Conservation (phyloP, 1,140 invertebrate species). For the Homalodisca vitripennis region DNA sequence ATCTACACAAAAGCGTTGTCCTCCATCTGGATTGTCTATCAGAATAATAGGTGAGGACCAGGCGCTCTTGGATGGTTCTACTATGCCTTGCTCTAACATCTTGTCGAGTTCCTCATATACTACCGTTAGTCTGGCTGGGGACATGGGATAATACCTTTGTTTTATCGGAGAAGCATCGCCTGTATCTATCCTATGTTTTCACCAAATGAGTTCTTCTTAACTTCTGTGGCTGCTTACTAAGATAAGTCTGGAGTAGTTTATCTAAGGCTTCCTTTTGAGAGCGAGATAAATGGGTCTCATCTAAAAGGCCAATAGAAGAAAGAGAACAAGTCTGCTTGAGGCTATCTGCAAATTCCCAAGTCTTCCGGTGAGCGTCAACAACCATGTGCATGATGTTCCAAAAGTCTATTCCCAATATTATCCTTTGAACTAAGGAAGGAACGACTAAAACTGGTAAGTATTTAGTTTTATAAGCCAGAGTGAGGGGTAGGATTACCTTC, state of each 20-base stretch:
- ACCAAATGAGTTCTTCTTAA: not conserved
- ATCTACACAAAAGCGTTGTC: not conserved
- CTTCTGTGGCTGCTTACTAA: not conserved
- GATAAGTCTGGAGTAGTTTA: not conserved
- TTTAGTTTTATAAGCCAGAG: not conserved
- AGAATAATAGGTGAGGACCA: not conserved
- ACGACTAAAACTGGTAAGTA: not conserved
- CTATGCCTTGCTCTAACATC: not conserved
- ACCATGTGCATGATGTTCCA: not conserved
- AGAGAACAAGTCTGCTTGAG: not conserved
- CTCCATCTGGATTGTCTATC: not conserved
- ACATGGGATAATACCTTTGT: not conserved
- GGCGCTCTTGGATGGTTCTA: not conserved
- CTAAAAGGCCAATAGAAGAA: not conserved
- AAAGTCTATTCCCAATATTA: conserved; percentile 4
- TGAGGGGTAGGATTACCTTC: not conserved
- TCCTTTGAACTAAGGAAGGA: not conserved
- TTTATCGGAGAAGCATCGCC: not conserved
- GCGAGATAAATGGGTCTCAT: not conserved
- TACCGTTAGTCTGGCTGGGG: not conserved
- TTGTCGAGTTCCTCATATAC: not conserved
- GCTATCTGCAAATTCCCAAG: not conserved
- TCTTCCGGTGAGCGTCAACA: not conserved
- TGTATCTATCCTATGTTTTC: not conserved
- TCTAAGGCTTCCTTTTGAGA: not conserved